These are phyloP conservation scores for Erythrolamprus reginae DNA, from an alignment of 2,113 vertebrate genomes.

Conservation along the genomic window DNA sequence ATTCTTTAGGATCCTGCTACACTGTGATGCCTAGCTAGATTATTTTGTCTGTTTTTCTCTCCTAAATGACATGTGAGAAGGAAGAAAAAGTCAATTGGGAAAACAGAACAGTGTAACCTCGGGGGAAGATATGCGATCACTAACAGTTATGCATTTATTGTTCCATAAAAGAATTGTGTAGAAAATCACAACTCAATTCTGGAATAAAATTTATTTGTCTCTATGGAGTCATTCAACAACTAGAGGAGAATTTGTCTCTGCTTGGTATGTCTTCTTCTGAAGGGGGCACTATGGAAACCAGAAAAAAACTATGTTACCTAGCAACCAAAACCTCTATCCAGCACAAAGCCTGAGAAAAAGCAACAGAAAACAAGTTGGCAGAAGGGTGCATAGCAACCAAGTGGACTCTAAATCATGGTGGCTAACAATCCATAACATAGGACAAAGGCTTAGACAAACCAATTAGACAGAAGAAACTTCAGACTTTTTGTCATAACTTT, in stretches of 20 bases:
- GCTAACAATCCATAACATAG: conserved; percentile 10
- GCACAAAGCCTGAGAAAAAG: conserved; percentile 37
- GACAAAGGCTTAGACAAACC: background rate
- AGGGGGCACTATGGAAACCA: conserved; percentile 45
- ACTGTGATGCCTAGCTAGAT: background rate
- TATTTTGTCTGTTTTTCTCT: background rate
- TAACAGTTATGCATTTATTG: conserved; percentile 1
- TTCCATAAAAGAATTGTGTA: background rate
- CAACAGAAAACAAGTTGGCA: conserved; percentile 44
- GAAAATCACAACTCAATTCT: background rate
- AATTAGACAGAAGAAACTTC: background rate
- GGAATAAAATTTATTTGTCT: conserved; percentile 1
- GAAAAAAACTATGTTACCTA: conserved; percentile 47
- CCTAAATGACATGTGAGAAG: background rate
- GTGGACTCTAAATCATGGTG: conserved; percentile 12
- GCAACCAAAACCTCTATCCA: conserved; percentile 49
- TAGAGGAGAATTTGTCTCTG: conserved; percentile 11
- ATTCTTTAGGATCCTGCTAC: background rate
- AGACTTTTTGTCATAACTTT: background rate
- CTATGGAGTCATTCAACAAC: background rate
- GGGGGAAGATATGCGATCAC: background rate
- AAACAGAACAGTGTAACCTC: background rate
- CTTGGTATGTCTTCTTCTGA: conserved; percentile 39
- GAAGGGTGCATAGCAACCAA: conserved; percentile 13
- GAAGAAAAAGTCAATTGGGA: background rate